These are phyloP conservation scores for Tenualosa ilisha DNA, from an alignment of 2,797 vertebrate genomes.

Conservation along the genomic window DNA sequence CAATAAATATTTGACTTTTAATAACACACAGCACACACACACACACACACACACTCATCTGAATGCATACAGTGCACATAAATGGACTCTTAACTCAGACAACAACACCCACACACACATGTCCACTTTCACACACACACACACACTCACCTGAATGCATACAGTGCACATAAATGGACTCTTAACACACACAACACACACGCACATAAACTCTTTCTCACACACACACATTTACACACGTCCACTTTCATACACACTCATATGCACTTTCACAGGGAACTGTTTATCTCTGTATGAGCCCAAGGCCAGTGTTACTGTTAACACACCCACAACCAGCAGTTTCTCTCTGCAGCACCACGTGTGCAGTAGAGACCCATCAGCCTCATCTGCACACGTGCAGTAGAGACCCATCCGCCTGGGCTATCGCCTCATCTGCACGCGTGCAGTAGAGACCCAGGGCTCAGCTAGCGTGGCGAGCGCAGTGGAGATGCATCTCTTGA, in stretches of 20 bases:
- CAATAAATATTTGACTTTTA: background rate
- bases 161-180: slow-evolving; percentile 41
- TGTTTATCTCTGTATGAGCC: background rate
- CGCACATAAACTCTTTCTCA: background rate
- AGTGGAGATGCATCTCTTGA: too few species aligned
- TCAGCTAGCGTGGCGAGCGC: too few species aligned
- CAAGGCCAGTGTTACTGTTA: background rate
- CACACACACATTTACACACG: background rate
- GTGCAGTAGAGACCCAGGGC: too few species aligned
- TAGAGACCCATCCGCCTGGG: too few species aligned
- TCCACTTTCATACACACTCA: background rate
- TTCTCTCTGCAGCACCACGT: background rate
- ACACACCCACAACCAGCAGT: background rate
- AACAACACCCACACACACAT: slow-evolving; percentile 20
- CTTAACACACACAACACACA: background rate
- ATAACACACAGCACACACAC: background rate
- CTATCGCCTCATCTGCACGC: too few species aligned
- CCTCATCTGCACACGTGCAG: background rate
- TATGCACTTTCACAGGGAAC: background rate
- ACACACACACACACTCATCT: background rate
- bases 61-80: background rate
- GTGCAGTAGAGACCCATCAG: too few species aligned
- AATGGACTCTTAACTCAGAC: background rate
- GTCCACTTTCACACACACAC: background rate
- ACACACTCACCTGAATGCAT: slow-evolving; percentile 83